phyloP scores from a whole-genome alignment of 2,113 vertebrate genomes.

The Cynopterus brachyotis region DNA sequence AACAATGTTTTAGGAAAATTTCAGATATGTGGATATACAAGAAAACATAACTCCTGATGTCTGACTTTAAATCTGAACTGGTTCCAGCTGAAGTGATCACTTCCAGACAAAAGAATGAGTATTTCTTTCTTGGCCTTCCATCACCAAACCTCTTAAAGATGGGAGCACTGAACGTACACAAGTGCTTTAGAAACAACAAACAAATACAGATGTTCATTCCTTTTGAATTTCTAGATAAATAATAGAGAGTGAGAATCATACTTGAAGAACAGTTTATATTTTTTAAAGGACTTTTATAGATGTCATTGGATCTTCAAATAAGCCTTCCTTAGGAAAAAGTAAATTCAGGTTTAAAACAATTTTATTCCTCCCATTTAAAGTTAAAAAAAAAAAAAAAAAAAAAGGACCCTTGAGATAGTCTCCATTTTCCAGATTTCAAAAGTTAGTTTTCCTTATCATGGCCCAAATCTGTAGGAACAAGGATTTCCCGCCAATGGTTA shows the following conservation, averaged over 20 bases:
- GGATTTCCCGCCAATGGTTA: background rate
- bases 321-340: background rate
- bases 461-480: background rate
- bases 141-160: background rate
- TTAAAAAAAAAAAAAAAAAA: background rate
- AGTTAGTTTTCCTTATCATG: constrained; percentile 10
- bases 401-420: background rate
- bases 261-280: background rate
- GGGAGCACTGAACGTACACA: background rate
- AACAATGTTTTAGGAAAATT: background rate
- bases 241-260: background rate
- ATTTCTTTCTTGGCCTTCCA: background rate
- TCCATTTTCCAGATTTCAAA: constrained; percentile 32
- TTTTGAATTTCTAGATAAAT: background rate
- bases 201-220: background rate
- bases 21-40: background rate
- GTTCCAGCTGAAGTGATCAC: background rate
- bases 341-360: background rate
- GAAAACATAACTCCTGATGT: background rate
- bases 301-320: background rate
- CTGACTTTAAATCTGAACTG: background rate
- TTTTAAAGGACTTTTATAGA: constrained; percentile 17
- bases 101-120: background rate
- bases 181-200: background rate
- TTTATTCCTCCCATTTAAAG: background rate